Percentiles rank a stretch among this genome's conserved stretches.
phyloP scores from a whole-genome alignment of 2,797 vertebrate species.

The Girardinus metallicus region DNA sequence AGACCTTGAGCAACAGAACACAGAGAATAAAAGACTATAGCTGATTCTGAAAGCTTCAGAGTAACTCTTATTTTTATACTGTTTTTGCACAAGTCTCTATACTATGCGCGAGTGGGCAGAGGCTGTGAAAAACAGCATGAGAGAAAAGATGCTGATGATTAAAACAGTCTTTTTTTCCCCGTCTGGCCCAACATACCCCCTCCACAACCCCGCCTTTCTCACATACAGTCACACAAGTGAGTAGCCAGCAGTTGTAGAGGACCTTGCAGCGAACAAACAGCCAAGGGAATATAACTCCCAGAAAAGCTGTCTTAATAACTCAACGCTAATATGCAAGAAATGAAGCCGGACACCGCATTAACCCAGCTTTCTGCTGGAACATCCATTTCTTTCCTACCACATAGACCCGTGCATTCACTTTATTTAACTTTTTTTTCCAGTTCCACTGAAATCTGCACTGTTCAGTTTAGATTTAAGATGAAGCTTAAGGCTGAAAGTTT shows the following conservation, averaged over 20 bases:
- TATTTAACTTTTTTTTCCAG: conserved; percentile 21
- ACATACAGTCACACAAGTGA: conserved; percentile 1
- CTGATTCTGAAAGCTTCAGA: neutral
- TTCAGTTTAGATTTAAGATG: conserved; percentile 18
- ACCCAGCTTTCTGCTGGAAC: conserved; percentile 42
- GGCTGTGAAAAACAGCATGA: conserved; percentile 13
- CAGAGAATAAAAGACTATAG: conserved; percentile 22
- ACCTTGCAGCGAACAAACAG: conserved; percentile 46
- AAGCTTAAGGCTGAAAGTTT: neutral
- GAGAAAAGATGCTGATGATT: conserved; percentile 13
- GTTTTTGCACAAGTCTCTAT: conserved; percentile 2
- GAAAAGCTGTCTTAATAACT: conserved; percentile 53
- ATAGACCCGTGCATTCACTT: conserved; percentile 19
- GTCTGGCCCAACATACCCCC: neutral
- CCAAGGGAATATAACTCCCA: conserved; percentile 46
- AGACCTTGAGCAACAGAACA: conserved; percentile 24
- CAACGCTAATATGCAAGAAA: conserved; percentile 46
- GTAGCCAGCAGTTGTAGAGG: conserved; percentile 44
- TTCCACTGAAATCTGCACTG: conserved; percentile 14
- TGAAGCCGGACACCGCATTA: conserved; percentile 59
- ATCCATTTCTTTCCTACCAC: conserved; percentile 26
- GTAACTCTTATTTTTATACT: conserved; percentile 2
- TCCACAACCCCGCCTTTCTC: neutral
- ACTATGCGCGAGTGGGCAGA: neutral
- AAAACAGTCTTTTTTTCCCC: neutral